These are phyloP conservation scores for Microcebus griseorufus DNA, from an alignment of 2,113 vertebrate genomes.

Conservation along the genomic window DNA sequence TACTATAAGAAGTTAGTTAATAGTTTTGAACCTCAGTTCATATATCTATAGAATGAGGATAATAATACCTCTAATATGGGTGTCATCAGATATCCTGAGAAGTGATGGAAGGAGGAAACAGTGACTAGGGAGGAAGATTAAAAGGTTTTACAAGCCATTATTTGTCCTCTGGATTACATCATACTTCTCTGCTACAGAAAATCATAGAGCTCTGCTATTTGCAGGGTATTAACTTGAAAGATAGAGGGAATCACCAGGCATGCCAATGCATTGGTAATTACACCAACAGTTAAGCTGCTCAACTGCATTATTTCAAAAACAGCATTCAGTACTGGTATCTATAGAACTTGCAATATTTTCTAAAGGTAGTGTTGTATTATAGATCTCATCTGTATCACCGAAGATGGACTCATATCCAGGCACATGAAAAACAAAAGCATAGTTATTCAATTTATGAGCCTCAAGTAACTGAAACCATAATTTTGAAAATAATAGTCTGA, in stretches of 20 bases:
- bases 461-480: background rate
- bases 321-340: background rate
- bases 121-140: background rate
- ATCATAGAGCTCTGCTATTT: background rate
- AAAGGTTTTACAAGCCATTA: background rate
- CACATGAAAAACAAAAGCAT: background rate
- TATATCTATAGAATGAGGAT: background rate
- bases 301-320: background rate
- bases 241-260: background rate
- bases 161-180: background rate
- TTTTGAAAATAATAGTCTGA: background rate
- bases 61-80: background rate
- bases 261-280: background rate
- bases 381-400: background rate
- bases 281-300: background rate
- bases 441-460: background rate
- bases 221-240: background rate
- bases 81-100: background rate
- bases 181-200: background rate
- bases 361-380: background rate
- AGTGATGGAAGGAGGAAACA: background rate
- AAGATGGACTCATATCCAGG: background rate
- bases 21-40: background rate
- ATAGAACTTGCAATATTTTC: background rate
- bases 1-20: background rate